Conservation (phyloP, 1,140 invertebrate genomes). For the Bursaphelenchus mucronatus region DNA sequence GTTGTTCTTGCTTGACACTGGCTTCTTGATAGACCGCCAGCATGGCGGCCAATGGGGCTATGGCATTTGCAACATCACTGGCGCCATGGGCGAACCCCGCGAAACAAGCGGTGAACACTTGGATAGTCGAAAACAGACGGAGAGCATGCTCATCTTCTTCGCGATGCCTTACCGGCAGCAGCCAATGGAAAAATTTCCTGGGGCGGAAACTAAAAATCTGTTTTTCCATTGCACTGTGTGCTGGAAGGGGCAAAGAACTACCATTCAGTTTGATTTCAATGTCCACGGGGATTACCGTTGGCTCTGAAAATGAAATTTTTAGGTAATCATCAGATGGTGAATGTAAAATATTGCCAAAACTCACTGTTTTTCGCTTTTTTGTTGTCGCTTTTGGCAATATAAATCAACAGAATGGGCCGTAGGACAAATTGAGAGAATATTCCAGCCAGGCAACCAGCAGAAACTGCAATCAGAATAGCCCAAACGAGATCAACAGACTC, state of each 20-base stretch:
- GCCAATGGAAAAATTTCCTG: constrained; percentile 95
- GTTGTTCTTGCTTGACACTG: constrained; percentile 29
- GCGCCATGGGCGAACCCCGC: constrained; percentile 71
- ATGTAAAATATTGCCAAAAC: too few relatives aligned
- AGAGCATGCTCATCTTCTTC: constrained; percentile 26
- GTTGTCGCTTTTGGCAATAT: too few relatives aligned
- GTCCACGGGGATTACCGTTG: too few relatives aligned
- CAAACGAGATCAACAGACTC: constrained; percentile 8
- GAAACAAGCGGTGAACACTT: constrained; percentile 84
- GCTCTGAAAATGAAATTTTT: too few relatives aligned
- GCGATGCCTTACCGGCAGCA: background rate
- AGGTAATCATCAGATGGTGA: too few relatives aligned
- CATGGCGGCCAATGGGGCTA: constrained; percentile 39
- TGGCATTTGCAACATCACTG: constrained; percentile 74
- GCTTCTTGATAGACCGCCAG: constrained; percentile 23
- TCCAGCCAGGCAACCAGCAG: constrained; percentile 83
- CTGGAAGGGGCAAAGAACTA: too few relatives aligned
- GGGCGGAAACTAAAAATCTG: too few relatives aligned
- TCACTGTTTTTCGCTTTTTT: too few relatives aligned
- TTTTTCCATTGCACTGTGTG: too few relatives aligned
- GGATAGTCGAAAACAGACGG: constrained; percentile 61
- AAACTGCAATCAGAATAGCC: constrained; percentile 75
- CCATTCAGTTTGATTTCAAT: too few relatives aligned
- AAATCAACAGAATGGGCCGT: too few relatives aligned
- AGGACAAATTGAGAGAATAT: too few relatives aligned